Conservation (phyloP, 2,888 invertebrate genomes). For the Empis stercorea region DNA sequence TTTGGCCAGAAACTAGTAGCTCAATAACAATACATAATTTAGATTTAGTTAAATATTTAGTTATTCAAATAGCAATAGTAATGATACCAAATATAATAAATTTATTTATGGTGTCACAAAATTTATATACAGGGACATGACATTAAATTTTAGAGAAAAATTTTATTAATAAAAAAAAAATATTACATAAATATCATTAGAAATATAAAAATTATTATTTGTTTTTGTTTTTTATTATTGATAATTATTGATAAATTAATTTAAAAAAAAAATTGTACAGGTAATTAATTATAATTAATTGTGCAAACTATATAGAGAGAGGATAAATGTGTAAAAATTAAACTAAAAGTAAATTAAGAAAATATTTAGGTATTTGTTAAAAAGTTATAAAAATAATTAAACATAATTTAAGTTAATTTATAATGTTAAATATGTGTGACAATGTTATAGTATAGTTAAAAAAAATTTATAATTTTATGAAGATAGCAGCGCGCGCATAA, state of each 20-base stretch:
- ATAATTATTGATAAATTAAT: not conserved
- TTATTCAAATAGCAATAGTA: not conserved
- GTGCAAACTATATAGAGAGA: too few species aligned
- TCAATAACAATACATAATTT: slow-evolving; percentile 7
- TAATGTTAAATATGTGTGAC: too few species aligned
- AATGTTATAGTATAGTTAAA: too few species aligned
- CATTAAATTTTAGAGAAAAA: slow-evolving; percentile 5
- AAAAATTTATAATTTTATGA: too few species aligned
- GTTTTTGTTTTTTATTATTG: not conserved
- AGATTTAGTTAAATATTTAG: not conserved
- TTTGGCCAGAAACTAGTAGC: slow-evolving; percentile 47
- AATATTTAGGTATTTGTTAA: too few species aligned
- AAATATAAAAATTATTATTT: not conserved
- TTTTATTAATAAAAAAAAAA: not conserved
- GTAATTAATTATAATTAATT: not conserved
- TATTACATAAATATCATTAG: too few species aligned
- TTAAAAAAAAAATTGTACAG: not conserved
- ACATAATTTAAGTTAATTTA: too few species aligned
- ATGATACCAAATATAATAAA: slow-evolving; percentile 4
- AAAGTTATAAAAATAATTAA: too few species aligned
- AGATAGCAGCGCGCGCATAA: too few species aligned
- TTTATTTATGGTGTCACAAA: slow-evolving; percentile 4
- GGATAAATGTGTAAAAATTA: too few species aligned
- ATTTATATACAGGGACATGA: slow-evolving; percentile 10
- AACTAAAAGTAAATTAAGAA: too few species aligned